A percentile compares a stretch with the other conserved stretches of the same genome.
Conservation (phyloP, 2,113 vertebrate species). For the Blennius ocellaris region DNA sequence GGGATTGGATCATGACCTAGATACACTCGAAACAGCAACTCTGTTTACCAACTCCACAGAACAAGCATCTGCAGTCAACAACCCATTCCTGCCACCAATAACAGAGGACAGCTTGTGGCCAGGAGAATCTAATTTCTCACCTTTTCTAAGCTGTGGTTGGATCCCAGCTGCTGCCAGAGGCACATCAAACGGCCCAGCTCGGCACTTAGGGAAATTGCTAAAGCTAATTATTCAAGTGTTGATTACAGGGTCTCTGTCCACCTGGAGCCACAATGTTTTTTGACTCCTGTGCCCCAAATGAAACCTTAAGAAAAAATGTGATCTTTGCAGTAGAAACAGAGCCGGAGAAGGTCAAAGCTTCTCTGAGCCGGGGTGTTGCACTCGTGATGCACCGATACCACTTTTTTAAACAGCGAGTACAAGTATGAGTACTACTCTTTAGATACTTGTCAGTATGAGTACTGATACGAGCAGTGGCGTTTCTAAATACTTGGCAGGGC, state of each 20-base stretch:
- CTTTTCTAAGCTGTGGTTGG: constrained; percentile 24
- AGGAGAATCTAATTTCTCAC: constrained; percentile 9
- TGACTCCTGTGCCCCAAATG: constrained; percentile 1
- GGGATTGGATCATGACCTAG: constrained; percentile 43
- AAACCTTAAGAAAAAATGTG: constrained; percentile 6
- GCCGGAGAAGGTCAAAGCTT: constrained; percentile 1
- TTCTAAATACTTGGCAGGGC: no score
- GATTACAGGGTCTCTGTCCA: constrained; percentile 48
- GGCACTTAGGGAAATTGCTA: constrained; percentile 49
- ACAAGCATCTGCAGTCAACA: constrained; percentile 28
- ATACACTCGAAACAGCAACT: constrained; percentile 32
- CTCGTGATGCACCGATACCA: no score
- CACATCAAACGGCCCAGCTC: constrained; percentile 54
- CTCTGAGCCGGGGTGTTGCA: neutral
- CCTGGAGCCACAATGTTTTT: neutral
- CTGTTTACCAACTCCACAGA: constrained; percentile 36
- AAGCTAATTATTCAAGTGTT: constrained; percentile 41
- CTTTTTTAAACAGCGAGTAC: no score
- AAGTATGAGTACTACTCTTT: neutral
- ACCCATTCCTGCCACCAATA: neutral
- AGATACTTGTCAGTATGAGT: no score
- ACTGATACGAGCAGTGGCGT: no score
- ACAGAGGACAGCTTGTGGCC: neutral
- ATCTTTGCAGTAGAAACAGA: constrained; percentile 29
- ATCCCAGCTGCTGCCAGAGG: constrained; percentile 34